phyloP scores from a whole-genome alignment of 2,113 vertebrate genomes.

The Callospermophilus lateralis region DNA sequence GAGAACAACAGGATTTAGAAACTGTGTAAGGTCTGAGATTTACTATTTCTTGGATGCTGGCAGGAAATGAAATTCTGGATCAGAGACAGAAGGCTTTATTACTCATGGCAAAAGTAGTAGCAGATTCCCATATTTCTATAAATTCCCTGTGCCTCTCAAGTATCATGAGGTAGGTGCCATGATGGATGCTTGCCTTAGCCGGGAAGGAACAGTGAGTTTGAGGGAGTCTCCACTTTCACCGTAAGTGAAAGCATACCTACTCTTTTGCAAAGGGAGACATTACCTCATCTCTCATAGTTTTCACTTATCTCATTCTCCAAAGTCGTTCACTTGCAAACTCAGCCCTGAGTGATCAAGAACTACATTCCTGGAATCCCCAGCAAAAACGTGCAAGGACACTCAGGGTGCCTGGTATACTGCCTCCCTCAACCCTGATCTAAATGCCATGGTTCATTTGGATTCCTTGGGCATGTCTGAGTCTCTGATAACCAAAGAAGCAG shows the following conservation, averaged over 20 bases:
- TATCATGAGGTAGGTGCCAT: background rate
- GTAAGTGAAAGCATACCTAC: slow-evolving; percentile 9
- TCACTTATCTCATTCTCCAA: background rate
- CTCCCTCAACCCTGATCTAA: background rate
- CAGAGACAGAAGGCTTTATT: background rate
- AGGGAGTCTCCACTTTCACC: background rate
- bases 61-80: background rate
- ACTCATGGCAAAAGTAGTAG: background rate
- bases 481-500: slow-evolving; percentile 38
- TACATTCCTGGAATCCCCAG: background rate
- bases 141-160: background rate
- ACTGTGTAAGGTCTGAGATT: background rate
- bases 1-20: background rate
- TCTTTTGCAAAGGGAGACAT: background rate
- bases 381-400: background rate
- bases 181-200: background rate
- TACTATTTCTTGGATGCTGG: background rate
- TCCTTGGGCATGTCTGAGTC: background rate
- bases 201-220: background rate
- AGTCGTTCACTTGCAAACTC: background rate
- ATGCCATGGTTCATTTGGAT: background rate
- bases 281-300: background rate
- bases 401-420: background rate
- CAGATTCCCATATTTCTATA: background rate
- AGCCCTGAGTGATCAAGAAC: background rate